Base-by-base conservation (phyloP, 2,797 vertebrate genomes). In the Ptychobarbus kaznakovi region DNA sequence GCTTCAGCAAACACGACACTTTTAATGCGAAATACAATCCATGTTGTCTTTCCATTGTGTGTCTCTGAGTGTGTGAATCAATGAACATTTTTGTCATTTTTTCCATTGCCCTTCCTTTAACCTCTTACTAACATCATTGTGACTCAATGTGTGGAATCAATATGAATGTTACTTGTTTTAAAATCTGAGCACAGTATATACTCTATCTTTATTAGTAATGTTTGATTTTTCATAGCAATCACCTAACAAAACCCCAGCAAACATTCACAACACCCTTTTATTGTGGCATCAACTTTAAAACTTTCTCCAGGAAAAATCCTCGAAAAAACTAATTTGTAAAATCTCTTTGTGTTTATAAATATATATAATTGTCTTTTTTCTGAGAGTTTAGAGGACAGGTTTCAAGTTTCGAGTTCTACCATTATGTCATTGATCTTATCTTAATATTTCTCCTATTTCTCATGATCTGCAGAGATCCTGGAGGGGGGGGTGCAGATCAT, bases 401-500 rank as follows among this genome's bases (percentile, higher is more conserved):
- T 49, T 65, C 3, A 5, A 22, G 13, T 80, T 80, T 80, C 2
- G 18, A 22, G 20, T 40, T 15, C 12, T 40, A 49, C 44, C 28
- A 8, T 35, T 35, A 15, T 44, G 40, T 44, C 4, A 74, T 63
- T 28, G 53, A 58, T n/a, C 7, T 80, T 9, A 46, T 65, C 44
- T 20, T 89, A 80, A 53, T 53, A 3, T 38, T 25, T 72, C 58
- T 70, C 3, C 16, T 91, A 83, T 83, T 86, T 49, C n/a, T 70
- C 22, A 4, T 74, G 70, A 84, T 80, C n/a, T 74, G 70, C 95
- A 99, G 98, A 99, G 93, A 99, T 99, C 87, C 93, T 98, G 87
- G 95, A 96, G 16, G 98, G 98, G 20, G 96, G 97, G 0, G 96
- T 98, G 84, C 96, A 96, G 88, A 97, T 99, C 83, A 94, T 96